Evolutionary conservation across 2,113 vertebrate genomes (phyloP), one percentile per base, ranked within the genome.

Genomic region (Felis chaus): DNA sequence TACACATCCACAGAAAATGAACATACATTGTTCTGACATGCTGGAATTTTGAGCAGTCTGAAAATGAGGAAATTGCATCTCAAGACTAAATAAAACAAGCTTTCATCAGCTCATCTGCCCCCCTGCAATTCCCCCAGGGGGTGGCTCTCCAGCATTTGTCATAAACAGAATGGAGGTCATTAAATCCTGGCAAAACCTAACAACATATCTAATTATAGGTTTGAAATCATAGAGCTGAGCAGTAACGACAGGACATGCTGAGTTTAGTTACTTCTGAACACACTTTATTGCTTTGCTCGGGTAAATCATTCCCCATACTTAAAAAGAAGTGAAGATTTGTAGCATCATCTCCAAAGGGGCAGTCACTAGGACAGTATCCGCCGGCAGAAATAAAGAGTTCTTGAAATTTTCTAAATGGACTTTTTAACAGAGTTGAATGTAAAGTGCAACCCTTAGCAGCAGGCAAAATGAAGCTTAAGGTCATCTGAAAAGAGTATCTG

Each of bases 161-260:
- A 97, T 81, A 97, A 98, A 97, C 94, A 98, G 92, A 98, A 92
- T 96, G n/a, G 69, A 97, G 86, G 86, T 96, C 97, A 96, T 98
- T 98, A 97, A 96, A 89, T 76, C 84, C 94, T 95, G 74, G 89
- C 68, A 96, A 98, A 97, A 93, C 41, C 79, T 91, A 94, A 92
- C 78, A 97, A 89, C 73, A 61, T 93, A 96, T 97, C 98, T 98
- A 98, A 97, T 98, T 98, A 98, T 97, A 98, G 97, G 89, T 97
- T 95, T 97, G 95, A 96, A 97, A 96, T 95, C 71, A 45, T 95
- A 97, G 85, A 95, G 50, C 81, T 85, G 76, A 94, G 94, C 80
- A 89, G 79, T 73, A 71, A 92, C 65, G 71, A 86, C 83, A 93
- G 95, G 96, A 36, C 98, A n/a, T 97, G 97, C 98, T 98, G 97